Percentiles rank a stretch among this genome's conserved stretches.
These are phyloP conservation scores for Hartigia nigra DNA, from an alignment of 2,888 invertebrate genomes.

Conservation along the genomic window DNA sequence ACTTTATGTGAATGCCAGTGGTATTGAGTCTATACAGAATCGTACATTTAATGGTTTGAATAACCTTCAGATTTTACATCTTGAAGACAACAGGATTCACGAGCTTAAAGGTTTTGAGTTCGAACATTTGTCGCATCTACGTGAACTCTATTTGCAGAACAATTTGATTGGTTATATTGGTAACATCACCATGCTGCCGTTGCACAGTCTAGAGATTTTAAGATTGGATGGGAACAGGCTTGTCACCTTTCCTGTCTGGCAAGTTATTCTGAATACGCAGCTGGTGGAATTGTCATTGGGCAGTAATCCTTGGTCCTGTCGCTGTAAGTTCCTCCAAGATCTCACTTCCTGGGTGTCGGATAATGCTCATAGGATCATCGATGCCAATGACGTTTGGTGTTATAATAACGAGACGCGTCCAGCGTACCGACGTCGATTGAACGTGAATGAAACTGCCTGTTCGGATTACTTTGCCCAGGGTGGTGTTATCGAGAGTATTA, in stretches of 20 bases:
- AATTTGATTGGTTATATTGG: conserved; percentile 83
- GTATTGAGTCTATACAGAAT: conserved; percentile 86
- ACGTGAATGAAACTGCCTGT: conserved; percentile 87
- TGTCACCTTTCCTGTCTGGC: conserved; percentile 83
- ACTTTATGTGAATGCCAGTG: conserved; percentile 86
- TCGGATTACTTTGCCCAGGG: conserved; percentile 88
- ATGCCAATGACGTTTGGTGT: conserved; percentile 84
- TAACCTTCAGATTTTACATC: conserved; percentile 81
- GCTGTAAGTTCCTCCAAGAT: conserved; percentile 88
- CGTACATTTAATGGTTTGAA: conserved; percentile 90
- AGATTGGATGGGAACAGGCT: conserved; percentile 87
- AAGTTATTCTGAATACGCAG: conserved; percentile 73
- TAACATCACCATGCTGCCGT: conserved; percentile 81
- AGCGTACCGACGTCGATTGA: conserved; percentile 81
- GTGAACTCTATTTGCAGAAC: conserved; percentile 87
- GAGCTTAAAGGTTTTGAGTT: conserved; percentile 87
- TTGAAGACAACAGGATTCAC: conserved; percentile 86
- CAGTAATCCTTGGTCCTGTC: conserved; percentile 90
- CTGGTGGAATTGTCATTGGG: conserved; percentile 82
- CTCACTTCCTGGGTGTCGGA: conserved; percentile 85
- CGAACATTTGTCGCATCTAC: conserved; percentile 80
- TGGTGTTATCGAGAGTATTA: conserved; percentile 84
- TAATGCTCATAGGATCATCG: conserved; percentile 83
- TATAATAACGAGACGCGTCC: conserved; percentile 80
- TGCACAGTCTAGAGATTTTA: conserved; percentile 82